These are phyloP conservation scores for Neolamprologus brichardi DNA, from an alignment of 2,113 vertebrate genomes.

Conservation along the genomic window DNA sequence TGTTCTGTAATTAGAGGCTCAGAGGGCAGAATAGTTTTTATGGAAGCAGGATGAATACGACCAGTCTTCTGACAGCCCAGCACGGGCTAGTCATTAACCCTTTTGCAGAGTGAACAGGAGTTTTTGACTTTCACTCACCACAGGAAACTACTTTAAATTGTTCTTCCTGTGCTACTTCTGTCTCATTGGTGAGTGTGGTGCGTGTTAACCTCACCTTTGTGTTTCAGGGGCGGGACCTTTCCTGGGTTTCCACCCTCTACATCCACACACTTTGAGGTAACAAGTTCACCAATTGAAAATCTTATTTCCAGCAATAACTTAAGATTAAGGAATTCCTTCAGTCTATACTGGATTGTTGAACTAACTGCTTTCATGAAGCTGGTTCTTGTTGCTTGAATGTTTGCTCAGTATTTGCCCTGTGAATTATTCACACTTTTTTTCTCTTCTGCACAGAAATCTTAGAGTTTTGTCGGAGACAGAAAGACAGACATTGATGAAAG, in stretches of 20 bases:
- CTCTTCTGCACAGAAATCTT: background rate
- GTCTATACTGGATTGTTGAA: background rate
- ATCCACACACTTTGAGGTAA: background rate
- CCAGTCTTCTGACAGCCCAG: background rate
- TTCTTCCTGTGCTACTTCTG: background rate
- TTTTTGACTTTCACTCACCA: background rate
- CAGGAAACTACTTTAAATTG: fast-evolving
- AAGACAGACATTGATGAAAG: background rate
- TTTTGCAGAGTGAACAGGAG: background rate
- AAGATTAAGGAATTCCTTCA: background rate
- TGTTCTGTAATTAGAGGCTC: fast-evolving
- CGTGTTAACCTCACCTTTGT: background rate
- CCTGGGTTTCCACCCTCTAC: background rate
- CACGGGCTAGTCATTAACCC: background rate
- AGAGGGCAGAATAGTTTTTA: fast-evolving
- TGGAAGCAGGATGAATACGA: background rate
- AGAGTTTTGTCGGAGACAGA: background rate
- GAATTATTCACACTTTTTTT: background rate
- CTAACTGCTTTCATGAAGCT: fast-evolving
- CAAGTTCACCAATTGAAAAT: background rate
- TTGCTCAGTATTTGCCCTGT: background rate
- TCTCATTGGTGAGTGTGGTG: background rate
- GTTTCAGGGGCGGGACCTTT: background rate
- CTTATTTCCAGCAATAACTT: fast-evolving
- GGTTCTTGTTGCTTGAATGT: background rate